Evolutionary conservation across 2,888 invertebrate genomes (phyloP).

Genomic region (Agonopterix subpropinquella): DNA sequence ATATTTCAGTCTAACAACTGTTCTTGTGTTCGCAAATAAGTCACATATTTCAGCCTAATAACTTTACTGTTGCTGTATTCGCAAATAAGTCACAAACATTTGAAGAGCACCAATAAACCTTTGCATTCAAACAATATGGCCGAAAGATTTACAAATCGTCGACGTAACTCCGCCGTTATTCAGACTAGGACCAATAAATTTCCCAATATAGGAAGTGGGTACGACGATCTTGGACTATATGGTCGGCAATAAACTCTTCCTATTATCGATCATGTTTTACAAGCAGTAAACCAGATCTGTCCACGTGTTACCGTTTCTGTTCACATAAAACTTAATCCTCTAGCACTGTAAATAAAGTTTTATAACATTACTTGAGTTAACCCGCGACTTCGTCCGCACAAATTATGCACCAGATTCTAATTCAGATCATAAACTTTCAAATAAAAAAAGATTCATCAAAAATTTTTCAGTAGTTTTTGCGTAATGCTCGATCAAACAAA

Average conservation of each 20-base stretch:
- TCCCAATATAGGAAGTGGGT: conserved; percentile 18
- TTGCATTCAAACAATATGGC: neutral
- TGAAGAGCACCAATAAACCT: no score
- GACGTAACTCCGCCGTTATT: neutral
- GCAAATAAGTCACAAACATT: no score
- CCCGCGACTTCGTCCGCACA: no score
- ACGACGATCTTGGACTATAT: conserved; percentile 9
- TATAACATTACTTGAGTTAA: neutral
- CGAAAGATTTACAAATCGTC: conserved; percentile 4
- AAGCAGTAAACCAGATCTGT: conserved; percentile 30
- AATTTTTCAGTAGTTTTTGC: no score
- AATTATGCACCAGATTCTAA: no score
- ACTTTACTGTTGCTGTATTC: no score
- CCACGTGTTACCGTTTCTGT: conserved; percentile 18
- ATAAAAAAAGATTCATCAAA: no score
- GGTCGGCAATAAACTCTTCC: conserved; percentile 30
- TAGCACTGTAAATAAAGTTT: neutral
- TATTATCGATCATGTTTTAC: conserved; percentile 39
- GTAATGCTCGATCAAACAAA: no score
- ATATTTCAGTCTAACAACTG: no score
- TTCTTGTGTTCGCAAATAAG: no score
- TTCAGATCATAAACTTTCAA: no score
- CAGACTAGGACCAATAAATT: conserved; percentile 3
- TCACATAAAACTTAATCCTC: neutral
- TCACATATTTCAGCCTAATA: no score